Evolutionary conservation across 2,113 vertebrate genomes (phyloP), one percentile per base, ranked within the genome.

Genomic region (Gadus macrocephalus): DNA sequence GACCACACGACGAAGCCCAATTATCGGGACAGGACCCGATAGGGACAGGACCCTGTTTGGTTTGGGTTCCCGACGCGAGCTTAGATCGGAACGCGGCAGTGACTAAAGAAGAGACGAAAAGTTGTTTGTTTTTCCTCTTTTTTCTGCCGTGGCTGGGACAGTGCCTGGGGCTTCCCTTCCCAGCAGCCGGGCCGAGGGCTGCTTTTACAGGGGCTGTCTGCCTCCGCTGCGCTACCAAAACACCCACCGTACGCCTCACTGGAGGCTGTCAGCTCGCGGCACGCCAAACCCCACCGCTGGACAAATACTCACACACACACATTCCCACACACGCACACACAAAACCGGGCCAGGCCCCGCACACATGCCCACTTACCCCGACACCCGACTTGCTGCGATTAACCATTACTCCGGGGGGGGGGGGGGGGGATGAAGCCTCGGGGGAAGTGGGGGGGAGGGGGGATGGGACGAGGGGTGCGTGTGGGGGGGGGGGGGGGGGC

Each of bases 201-300:
- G 87, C 87, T 89, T 89, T 80, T 83, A 84, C 86, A 86, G 82
- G 81, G 81, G 79, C 85, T 85, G 86, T 20, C 74, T 82, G 68
- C 70, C 17, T 62, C 78, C 77, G 72, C 73, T 16, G 65, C 82
- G 85, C 86, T 79, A 88, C 86, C 77, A 89, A 89, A 87, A 89
- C 75, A 70, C 49, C 53, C 75, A 71, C 62, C 78, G 73, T 88
- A 83, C 78, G 86, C 86, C 84, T 89, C 81, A 84, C 79, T 86
- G 85, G 78, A 78, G 42, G 77, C 82, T 78, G 86, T 91, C 87
- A 86, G 79, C 79, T 83, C 81, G 75, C 75, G 64, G 77, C 77
- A 81, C 67, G 35, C 72, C 78, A 88, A 88, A 88, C 85, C 85
- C 83, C 85, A 83, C 66, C 28, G 49, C 83, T 71, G 74, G 75